phyloP scores from a whole-genome alignment of 37 sponge, comb jelly and placozoan genomes.

The Chondrilla cf. caribensis region DNA sequence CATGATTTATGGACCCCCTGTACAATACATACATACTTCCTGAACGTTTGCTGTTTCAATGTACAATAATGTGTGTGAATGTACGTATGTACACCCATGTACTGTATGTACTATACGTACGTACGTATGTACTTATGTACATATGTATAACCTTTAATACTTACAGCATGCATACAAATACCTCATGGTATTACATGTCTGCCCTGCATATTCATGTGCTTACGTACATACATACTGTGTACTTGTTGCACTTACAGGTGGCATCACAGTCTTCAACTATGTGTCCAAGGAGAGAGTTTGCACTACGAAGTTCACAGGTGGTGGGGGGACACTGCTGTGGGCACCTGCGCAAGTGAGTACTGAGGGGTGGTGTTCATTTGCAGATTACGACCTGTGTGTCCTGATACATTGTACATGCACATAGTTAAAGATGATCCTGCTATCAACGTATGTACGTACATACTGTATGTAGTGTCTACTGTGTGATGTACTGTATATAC shows the following conservation, averaged over 20 bases:
- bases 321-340: conserved; percentile 81
- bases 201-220: no score
- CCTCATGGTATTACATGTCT: no score
- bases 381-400: not conserved
- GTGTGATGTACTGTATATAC: no score
- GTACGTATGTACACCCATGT: no score
- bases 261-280: conserved; percentile 64
- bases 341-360: conserved; percentile 46
- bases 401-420: not conserved
- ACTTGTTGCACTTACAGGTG: conserved; percentile 35
- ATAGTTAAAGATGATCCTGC: not conserved
- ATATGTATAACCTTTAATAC: not conserved
- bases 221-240: no score
- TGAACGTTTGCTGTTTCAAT: no score
- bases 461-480: not conserved
- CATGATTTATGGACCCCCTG: no score
- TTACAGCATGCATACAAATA: no score
- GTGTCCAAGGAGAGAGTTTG: conserved; percentile 43
- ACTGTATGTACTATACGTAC: not conserved
- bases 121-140: conserved; percentile 2
- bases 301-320: conserved; percentile 61
- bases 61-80: no score
- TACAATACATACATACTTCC: no score
- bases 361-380: no score
- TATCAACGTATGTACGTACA: not conserved